Base-by-base conservation (phyloP, 2,113 vertebrate genomes). In the Sakesphorus luctuosus region DNA sequence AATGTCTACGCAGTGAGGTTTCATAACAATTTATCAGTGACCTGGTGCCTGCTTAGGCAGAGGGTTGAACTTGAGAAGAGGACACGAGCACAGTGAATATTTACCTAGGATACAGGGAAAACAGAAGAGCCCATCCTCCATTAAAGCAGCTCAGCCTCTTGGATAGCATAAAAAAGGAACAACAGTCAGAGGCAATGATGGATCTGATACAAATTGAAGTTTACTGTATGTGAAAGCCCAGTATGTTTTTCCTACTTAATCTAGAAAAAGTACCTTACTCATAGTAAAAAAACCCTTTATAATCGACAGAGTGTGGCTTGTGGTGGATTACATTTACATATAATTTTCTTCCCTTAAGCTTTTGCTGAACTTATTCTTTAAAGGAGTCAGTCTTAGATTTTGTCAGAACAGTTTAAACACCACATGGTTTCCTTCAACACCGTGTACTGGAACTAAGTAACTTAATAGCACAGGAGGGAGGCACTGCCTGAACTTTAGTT, bases 51-150 rank as follows among this genome's bases (percentile, higher is more conserved):
- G 71, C 72, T 83, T 59, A 92, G 49, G 71, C 87, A 87, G 59
- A 77, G 63, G 43, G 38, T 8, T 96, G 82, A 96, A 95, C 91
- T 94, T 90, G 92, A 97, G 94, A 84, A 94, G 84, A 94, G 87
- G 91, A 88, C 71, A 93, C 0, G 33, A 87, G 90, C 19, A 23
- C 69, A 76, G 46, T 21, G 74, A 84, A 20, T 96, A 96, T 96
- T 97, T 96, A 95, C 93, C 96, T 85, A 94, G 95, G 95, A 96
- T 92, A 95, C 89, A 79, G 71, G 44, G 81, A 89, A 94, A 96
- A 97, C 91, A 96, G 61, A 93, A 72, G 80, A 83, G 88, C 36
- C 0, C 2, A 80, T 79, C 66, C 20, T 61, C 52, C 17, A 38
- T 31, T 78, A 92, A 46, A 75, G 75, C 72, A 79, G 84, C 25